phyloP scores from a whole-genome alignment of 1,140 invertebrate species.

The Lanistes nyassanus region DNA sequence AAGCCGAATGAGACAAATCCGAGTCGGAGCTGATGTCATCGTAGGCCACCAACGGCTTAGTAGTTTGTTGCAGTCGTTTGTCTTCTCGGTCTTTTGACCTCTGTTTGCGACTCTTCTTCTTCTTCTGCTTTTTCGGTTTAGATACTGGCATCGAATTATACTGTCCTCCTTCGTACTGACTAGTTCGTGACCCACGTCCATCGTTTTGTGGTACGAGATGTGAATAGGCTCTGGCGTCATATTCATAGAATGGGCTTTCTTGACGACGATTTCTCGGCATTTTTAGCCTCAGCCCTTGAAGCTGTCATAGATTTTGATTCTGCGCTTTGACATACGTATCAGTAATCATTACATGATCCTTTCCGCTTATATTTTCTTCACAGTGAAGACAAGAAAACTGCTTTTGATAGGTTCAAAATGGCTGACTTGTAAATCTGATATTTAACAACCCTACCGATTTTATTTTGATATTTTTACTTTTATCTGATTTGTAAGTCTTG shows the following conservation, averaged over 20 bases:
- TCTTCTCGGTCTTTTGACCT: conserved; percentile 47
- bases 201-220: conserved; percentile 46
- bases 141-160: conserved; percentile 1
- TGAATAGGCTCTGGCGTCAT: conserved; percentile 57
- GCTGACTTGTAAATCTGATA: too few relatives aligned
- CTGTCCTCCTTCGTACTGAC: conserved; percentile 4
- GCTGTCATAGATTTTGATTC: conserved; percentile 6
- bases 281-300: conserved; percentile 1
- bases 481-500: too few relatives aligned
- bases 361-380: too few relatives aligned
- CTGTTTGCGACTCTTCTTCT: conserved; percentile 38
- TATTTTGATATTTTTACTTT: too few relatives aligned
- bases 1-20: conserved; percentile 9
- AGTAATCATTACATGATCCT: too few relatives aligned
- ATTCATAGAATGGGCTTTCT: conserved; percentile 45
- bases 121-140: conserved; percentile 32
- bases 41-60: conserved; percentile 57
- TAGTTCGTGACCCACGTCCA: conserved; percentile 15
- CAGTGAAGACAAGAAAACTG: too few relatives aligned
- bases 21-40: conserved; percentile 60
- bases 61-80: conserved; percentile 34
- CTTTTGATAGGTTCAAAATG: too few relatives aligned
- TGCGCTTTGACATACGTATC: background rate
- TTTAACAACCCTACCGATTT: too few relatives aligned
- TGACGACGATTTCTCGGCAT: conserved; percentile 46